Evolutionary conservation across 2,113 vertebrate species (phyloP).

Genomic region (Hemichromis elongatus): DNA sequence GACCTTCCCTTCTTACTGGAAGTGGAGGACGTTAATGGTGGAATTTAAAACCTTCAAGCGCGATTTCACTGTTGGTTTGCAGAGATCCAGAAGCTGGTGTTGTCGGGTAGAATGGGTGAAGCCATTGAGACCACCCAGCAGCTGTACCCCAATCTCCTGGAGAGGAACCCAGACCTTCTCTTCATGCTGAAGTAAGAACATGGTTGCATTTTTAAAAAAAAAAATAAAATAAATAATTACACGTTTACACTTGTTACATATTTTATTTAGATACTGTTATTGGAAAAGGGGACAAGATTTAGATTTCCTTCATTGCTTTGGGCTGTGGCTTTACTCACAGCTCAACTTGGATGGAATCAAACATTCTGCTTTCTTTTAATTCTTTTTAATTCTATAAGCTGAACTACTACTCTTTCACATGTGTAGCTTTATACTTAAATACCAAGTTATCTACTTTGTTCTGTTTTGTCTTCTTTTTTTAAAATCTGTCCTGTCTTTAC

Average conservation of each 20-base stretch:
- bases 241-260: not conserved
- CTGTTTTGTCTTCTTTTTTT: not conserved
- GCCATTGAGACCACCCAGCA: conserved; percentile 99
- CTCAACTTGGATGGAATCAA: not conserved
- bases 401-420: not conserved
- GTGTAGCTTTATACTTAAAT: not conserved
- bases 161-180: conserved; percentile 97
- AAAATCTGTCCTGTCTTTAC: not conserved
- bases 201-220: too few species aligned
- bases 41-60: not conserved
- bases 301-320: not conserved
- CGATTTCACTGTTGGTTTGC: conserved; percentile 26
- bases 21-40: not conserved
- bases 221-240: too few species aligned
- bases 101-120: conserved; percentile 98
- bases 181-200: conserved; percentile 91
- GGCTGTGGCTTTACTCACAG: not conserved
- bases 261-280: not conserved
- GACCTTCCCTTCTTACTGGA: not conserved
- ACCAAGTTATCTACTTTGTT: not conserved
- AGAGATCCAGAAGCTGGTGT: conserved; percentile 99
- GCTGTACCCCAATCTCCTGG: conserved; percentile 96
- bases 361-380: rapidly evolving
- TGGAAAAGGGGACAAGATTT: not conserved
- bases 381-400: not conserved